These are phyloP conservation scores for Pyrochroa serraticornis DNA, from an alignment of 2,888 invertebrate genomes.

Conservation along the genomic window DNA sequence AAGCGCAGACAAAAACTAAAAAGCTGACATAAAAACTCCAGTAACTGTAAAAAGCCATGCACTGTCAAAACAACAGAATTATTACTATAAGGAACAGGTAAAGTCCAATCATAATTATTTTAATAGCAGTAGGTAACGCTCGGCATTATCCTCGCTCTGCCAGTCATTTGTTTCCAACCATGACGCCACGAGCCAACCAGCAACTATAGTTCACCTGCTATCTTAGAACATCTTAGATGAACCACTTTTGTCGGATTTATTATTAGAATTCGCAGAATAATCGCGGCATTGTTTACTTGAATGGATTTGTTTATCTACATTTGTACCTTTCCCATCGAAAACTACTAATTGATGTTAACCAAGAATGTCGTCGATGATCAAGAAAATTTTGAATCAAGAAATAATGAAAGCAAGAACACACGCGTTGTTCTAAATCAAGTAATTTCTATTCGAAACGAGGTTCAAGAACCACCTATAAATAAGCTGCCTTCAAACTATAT, in stretches of 20 bases:
- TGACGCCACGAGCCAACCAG: constrained; percentile 60
- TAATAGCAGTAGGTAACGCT: constrained; percentile 58
- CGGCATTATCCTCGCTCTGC: constrained; percentile 61
- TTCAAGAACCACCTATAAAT: constrained; percentile 42
- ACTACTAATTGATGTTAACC: no score
- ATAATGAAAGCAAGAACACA: constrained; percentile 20
- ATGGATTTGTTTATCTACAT: constrained; percentile 13
- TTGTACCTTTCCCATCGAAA: no score
- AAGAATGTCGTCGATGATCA: no score
- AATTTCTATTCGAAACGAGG: constrained; percentile 44
- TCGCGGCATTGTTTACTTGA: constrained; percentile 38
- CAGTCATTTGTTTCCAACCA: constrained; percentile 62
- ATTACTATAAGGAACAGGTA: constrained; percentile 50
- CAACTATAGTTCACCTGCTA: constrained; percentile 57
- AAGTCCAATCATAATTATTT: constrained; percentile 59
- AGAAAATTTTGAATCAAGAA: no score
- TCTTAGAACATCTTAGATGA: constrained; percentile 52
- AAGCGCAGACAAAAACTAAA: constrained; percentile 28
- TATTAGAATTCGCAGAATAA: constrained; percentile 36
- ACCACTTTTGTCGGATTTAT: constrained; percentile 50
- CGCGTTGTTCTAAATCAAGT: constrained; percentile 31
- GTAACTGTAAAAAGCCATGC: constrained; percentile 48
- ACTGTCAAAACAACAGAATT: constrained; percentile 53
- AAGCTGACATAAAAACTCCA: constrained; percentile 29
- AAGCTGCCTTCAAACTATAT: constrained; percentile 45